Conservation (phyloP, 1,140 invertebrate species). For the Lepidurus arcticus region DNA sequence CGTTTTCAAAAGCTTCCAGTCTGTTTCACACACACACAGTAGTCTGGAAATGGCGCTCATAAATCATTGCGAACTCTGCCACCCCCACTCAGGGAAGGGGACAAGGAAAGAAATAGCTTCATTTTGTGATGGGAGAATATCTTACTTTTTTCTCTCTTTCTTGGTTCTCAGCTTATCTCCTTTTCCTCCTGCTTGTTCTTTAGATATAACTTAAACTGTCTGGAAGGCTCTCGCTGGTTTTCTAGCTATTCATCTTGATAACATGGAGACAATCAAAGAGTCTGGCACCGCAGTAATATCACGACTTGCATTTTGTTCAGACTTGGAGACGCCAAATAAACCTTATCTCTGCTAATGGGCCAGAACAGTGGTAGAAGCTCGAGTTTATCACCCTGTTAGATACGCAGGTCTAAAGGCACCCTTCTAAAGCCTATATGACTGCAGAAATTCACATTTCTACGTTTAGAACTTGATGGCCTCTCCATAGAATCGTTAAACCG, state of each 20-base stretch:
- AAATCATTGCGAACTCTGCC: constrained; percentile 4
- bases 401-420: background rate
- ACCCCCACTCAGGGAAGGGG: background rate
- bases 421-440: background rate
- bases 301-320: no score
- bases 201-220: background rate
- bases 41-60: background rate
- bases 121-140: background rate
- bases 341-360: background rate
- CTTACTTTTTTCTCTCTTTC: background rate
- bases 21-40: constrained; percentile 21
- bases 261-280: no score
- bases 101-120: background rate
- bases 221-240: no score
- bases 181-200: background rate
- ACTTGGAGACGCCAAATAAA: background rate
- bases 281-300: no score
- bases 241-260: no score
- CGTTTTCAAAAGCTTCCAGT: constrained; percentile 19
- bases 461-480: background rate
- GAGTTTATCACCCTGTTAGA: background rate
- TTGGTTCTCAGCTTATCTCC: background rate
- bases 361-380: background rate
- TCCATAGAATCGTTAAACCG: background rate
- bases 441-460: background rate